Evolutionary conservation across 2,113 vertebrate species (phyloP).

Genomic region (Pan paniscus): DNA sequence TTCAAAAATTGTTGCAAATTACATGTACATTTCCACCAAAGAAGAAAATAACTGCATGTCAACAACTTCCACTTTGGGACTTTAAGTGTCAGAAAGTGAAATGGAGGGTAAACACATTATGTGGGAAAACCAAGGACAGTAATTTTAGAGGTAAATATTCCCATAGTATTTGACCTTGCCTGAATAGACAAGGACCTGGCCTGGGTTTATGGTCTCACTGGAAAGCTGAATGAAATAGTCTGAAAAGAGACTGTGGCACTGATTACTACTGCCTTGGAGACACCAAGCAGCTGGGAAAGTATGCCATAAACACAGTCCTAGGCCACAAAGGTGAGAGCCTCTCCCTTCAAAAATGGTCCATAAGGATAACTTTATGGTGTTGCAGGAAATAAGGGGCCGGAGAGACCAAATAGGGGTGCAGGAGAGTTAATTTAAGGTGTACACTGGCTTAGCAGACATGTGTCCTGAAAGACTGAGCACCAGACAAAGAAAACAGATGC

Average conservation of each 20-base stretch:
- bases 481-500: no score
- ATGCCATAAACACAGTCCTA: neutral
- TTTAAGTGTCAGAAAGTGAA: slow-evolving; percentile 16
- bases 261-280: neutral
- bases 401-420: no score
- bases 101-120: neutral
- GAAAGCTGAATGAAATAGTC: slow-evolving; percentile 24
- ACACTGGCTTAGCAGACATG: no score
- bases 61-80: neutral
- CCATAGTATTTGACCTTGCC: neutral
- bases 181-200: neutral
- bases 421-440: no score
- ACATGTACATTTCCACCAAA: neutral
- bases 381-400: no score
- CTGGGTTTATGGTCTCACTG: neutral
- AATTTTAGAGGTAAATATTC: neutral
- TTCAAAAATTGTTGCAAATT: slow-evolving; percentile 35
- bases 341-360: neutral
- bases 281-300: neutral
- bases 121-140: neutral
- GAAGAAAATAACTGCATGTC: neutral
- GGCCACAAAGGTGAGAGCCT: neutral
- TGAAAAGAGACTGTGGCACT: neutral
- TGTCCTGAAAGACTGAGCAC: no score
- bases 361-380: neutral